Evolutionary conservation across 2,888 invertebrate genomes (phyloP).

Genomic region (Chloroclystis v-ata): DNA sequence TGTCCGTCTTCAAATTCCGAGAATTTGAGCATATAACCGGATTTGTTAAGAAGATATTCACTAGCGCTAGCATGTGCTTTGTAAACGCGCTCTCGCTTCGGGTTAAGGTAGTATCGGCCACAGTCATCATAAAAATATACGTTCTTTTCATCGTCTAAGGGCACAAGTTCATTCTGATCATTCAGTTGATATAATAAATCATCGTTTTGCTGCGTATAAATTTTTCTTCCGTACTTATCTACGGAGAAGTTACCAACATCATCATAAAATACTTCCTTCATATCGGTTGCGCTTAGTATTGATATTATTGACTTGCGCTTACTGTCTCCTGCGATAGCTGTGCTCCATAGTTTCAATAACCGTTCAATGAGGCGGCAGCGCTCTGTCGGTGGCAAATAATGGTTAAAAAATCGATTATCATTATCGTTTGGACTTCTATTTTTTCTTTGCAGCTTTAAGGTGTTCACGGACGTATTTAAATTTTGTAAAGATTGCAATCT

Average conservation of each 20-base stretch:
- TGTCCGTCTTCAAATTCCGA: constrained; percentile 31
- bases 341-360: constrained; percentile 36
- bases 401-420: constrained; percentile 35
- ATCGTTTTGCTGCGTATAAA: constrained; percentile 30
- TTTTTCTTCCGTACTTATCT: constrained; percentile 39
- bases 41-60: constrained; percentile 34
- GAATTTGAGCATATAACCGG: constrained; percentile 33
- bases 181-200: constrained; percentile 35
- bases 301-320: constrained; percentile 36
- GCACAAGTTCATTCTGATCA: constrained; percentile 32
- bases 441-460: constrained; percentile 24
- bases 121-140: constrained; percentile 42
- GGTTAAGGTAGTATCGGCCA: constrained; percentile 38
- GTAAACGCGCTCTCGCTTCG: constrained; percentile 30
- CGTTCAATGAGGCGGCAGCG: constrained; percentile 38
- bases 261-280: constrained; percentile 36
- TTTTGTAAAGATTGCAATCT: constrained; percentile 37
- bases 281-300: constrained; percentile 34
- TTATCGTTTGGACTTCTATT: neutral
- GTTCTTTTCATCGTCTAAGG: constrained; percentile 34
- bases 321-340: constrained; percentile 22
- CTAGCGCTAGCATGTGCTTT: constrained; percentile 32
- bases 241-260: constrained; percentile 34
- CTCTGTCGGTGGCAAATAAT: constrained; percentile 34
- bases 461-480: constrained; percentile 30